phyloP scores from a whole-genome alignment of 2,888 invertebrate genomes.

The Argyresthia goedartella region DNA sequence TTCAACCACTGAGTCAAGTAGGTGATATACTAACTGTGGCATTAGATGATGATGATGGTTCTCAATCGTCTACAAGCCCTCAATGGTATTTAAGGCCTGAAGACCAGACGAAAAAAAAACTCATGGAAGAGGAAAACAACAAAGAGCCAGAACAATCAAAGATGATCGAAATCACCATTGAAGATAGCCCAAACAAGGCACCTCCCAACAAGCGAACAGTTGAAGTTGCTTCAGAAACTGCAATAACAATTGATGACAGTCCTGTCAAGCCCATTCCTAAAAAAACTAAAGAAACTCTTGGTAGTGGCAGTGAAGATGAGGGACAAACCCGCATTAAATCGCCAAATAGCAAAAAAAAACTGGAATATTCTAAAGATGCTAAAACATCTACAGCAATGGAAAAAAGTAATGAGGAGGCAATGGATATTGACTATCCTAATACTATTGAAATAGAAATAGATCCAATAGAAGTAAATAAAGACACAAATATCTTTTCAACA shows the following conservation, averaged over 20 bases:
- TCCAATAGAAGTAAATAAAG: conserved; percentile 14
- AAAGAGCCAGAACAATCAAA: conserved; percentile 35
- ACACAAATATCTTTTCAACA: no score
- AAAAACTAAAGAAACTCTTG: conserved; percentile 10
- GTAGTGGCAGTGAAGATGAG: conserved; percentile 23
- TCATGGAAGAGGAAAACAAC: conserved; percentile 34
- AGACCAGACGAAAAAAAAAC: conserved; percentile 21
- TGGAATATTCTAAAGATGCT: conserved; percentile 33
- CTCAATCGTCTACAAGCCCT: conserved; percentile 24
- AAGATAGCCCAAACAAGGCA: conserved; percentile 54
- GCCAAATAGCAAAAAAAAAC: conserved; percentile 47
- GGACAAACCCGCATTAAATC: conserved; percentile 14
- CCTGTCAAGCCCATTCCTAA: conserved; percentile 29
- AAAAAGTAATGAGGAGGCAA: conserved; percentile 5
- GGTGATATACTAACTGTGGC: conserved; percentile 37
- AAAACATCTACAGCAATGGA: conserved; percentile 1
- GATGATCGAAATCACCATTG: conserved; percentile 54
- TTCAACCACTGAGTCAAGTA: conserved; percentile 19
- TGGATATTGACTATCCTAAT: not conserved
- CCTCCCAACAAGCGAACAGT: conserved; percentile 21
- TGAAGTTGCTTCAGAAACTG: conserved; percentile 31
- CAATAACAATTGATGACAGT: conserved; percentile 56
- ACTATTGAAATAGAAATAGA: conserved; percentile 38
- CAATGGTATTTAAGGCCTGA: conserved; percentile 60
- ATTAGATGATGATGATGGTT: conserved; percentile 47